Base-by-base conservation (phyloP, 2,113 vertebrate species). In the human region DNA sequence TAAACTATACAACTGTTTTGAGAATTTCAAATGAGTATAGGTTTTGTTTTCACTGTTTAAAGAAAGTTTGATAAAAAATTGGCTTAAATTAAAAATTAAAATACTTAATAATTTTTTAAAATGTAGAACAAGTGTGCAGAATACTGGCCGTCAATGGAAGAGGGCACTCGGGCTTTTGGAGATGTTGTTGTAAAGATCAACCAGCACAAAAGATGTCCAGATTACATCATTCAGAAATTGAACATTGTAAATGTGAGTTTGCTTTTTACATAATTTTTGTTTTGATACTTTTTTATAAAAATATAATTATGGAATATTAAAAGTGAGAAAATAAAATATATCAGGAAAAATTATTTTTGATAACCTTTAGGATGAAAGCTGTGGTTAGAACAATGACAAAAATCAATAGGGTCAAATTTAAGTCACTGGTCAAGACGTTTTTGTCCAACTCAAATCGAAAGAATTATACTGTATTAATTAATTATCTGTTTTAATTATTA, bases 101-200 rank as follows among this genome's bases (percentile, higher is more conserved):
- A 8, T 70, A 7, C 30, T 43, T 59, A 43, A 57, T 96, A 32
- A 52, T 61, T 96, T 97, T 86, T 76, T 1, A 4, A 97, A 95
- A 97, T 90, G 0, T 22, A 99, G 99, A 98, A 98, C 81, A 99
- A 99, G 96, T 99, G 99, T 98, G 99, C 99, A 27, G 99, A 99
- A 97, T 99, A 99, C 97, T 99, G 99, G 99, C 99, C 99, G 0
- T 98, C 98, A 13, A 82, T 98, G 95, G 99, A 99, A 0, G 98
- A 99, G 0, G 98, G 99, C 43, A 98, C 98, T 0, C 99, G 99
- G 93, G 97, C 99, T 0, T 99, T 96, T 20, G 99, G 99, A 50
- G 99, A 99, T 87, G 98, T 99, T n/a, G 90, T 98, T 2, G 99
- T 99, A 78, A 99, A 99, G 97, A 98, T 99, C 72, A 98, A 52